phyloP scores from a whole-genome alignment of 2,797 vertebrate genomes.

The Rhabdophis nuchalis region DNA sequence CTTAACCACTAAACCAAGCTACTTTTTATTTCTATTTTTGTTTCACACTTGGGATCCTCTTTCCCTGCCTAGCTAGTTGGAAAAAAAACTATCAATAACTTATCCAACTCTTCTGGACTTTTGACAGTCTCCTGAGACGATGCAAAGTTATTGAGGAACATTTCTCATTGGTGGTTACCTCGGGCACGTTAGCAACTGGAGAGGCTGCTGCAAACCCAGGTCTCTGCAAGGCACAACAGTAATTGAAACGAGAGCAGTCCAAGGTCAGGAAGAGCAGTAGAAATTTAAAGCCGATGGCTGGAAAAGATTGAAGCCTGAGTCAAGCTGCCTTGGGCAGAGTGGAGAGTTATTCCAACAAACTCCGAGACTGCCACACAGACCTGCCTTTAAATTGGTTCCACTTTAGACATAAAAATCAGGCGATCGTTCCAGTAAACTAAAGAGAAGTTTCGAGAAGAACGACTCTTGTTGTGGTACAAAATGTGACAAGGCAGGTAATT shows the following conservation, averaged over 20 bases:
- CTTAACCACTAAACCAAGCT: background rate
- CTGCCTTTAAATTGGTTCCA: background rate
- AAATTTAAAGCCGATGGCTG: background rate
- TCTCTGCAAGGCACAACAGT: background rate
- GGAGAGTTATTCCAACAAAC: background rate
- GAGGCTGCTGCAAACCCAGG: too few relatives aligned
- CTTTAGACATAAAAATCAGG: background rate
- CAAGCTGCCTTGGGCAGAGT: background rate
- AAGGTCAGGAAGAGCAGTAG: background rate
- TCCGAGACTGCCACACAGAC: background rate
- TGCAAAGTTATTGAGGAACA: slow-evolving; percentile 45
- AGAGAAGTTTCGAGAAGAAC: background rate
- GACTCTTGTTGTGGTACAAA: too few relatives aligned
- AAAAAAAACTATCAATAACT: slow-evolving; percentile 30
- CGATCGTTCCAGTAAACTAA: background rate
- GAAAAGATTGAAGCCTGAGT: background rate
- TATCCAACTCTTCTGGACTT: slow-evolving; percentile 60
- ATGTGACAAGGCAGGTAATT: background rate
- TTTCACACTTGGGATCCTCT: slow-evolving; percentile 49
- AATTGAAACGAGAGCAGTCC: background rate
- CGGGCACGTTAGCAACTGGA: background rate
- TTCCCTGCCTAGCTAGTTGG: slow-evolving; percentile 22
- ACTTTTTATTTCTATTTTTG: background rate
- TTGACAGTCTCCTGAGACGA: slow-evolving; percentile 65
- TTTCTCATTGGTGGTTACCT: slow-evolving; percentile 38